phyloP scores from a whole-genome alignment of 2,113 vertebrate genomes.

The Saguinus midas region DNA sequence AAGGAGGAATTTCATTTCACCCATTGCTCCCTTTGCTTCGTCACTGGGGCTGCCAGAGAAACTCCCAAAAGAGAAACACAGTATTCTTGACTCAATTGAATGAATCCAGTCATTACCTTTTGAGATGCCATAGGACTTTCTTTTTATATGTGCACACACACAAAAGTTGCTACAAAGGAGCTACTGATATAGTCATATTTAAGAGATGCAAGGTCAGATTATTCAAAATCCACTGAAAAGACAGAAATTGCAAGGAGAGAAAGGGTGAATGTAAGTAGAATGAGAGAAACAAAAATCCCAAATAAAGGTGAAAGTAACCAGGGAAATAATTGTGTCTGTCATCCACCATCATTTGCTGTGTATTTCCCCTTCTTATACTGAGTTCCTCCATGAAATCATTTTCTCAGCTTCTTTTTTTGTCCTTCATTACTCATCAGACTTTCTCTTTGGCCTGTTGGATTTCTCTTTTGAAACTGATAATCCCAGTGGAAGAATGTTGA shows the following conservation, averaged over 20 bases:
- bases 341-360: constrained; percentile 5
- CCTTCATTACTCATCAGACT: neutral
- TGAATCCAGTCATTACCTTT: constrained; percentile 46
- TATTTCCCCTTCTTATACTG: neutral
- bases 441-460: neutral
- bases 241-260: neutral
- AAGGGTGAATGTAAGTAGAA: neutral
- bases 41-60: neutral
- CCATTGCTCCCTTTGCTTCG: neutral
- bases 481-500: neutral
- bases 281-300: constrained; percentile 41
- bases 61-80: constrained; percentile 19
- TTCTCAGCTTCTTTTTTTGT: neutral
- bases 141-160: neutral
- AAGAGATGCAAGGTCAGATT: constrained; percentile 52
- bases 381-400: neutral
- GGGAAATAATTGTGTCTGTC: constrained; percentile 48
- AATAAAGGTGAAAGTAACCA: constrained; percentile 51
- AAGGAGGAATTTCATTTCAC: neutral
- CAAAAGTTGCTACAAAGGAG: constrained; percentile 52
- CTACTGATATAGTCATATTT: constrained; percentile 49
- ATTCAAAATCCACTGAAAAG: constrained; percentile 60
- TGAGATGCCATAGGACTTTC: constrained; percentile 19
- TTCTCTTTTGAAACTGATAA: constrained; percentile 29
- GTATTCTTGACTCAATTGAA: constrained; percentile 13